Evolutionary conservation across 2,113 vertebrate genomes (phyloP), one percentile per base, ranked within the genome.

Genomic region (Crocuta crocuta): DNA sequence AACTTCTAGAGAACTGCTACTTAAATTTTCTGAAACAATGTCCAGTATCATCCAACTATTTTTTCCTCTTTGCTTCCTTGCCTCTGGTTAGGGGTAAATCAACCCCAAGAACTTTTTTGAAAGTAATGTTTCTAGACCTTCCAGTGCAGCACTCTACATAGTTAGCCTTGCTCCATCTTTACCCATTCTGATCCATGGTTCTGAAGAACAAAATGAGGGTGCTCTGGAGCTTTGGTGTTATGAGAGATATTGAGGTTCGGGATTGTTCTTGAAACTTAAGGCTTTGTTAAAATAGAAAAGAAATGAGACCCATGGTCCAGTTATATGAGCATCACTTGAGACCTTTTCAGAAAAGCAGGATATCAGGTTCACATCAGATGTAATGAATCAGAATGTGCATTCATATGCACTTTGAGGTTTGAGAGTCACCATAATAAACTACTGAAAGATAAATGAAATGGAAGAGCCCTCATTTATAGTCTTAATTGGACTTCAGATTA

Each of bases 401-500:
- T 83, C 6, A 85, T 17, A 74, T 3, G 28, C 17, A 63, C 15
- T 31, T 3, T 31, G 65, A 85, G 43, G 26, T 73, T 39, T 24
- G 12, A 58, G 7, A 86, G 86, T 10, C 43, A 84, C 13, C 50
- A 24, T 71, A 12, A 43, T 93, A 81, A 76, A 53, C 35, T 76
- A 43, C 4, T 28, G 4, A 94, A 89, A 78, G 63, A 79, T 86
- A 92, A 97, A 21, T 35, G n/a, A 78, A 70, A 88, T 45, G 7
- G 45, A 82, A 31, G 39, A 58, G 1, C 1, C 8, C 45, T 76
- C 19, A 70, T 50, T 39, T 70, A 48, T 61, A 55, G 68, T 90
- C 76, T 94, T 79, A 94, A 89, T 87, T 70, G 73, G 16, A 85
- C 15, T 92, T 83, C 76, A 84, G 74, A 76, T 86, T 91, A 91